Evolutionary conservation across 2,113 vertebrate species (phyloP), one percentile per base, ranked within the genome.

Genomic region (Protobothrops mucrosquamatus): DNA sequence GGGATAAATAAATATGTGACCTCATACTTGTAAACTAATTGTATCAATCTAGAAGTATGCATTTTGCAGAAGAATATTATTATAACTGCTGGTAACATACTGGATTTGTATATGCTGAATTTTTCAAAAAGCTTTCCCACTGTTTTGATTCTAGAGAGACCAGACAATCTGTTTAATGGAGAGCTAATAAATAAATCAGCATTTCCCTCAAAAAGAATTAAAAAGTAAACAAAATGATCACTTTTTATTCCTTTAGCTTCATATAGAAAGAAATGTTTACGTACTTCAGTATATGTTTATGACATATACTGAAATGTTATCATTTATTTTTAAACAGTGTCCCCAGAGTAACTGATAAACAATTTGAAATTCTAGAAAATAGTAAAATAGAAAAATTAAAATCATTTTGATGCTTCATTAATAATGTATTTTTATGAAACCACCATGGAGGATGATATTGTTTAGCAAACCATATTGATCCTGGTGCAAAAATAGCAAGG

Each of bases 181-280:
- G 43, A 46, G 8, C 24, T 92, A 87, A 90, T 87, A 90, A 46
- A 69, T 89, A 91, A 94, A 92, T 93, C 92, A 97, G 96, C 96
- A 93, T 96, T 97, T 94, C 95, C 97, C 92, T 89, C 91, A 94
- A 91, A 89, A 92, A 93, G 91, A 96, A 88, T 22, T 14, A 92
- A 88, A 34, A 57, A 94, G 0, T 81, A 92, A 55, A 89, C 59
- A 61, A 87, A 90, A 51, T 55, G 89, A 81, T 34, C 74, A 56
- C 85, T 94, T 85, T 91, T 87, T 52, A 59, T 64, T 86, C 39
- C 24, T 64, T 86, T 14, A 15, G 64, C 29, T 69, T 69, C 29
- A 34, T 26, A n/a, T n/a, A 64, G 56, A 23, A 57, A 57, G 61
- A 64, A 64, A 64, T 69, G 14, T 69, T 69, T 69, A 69, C 34